Evolutionary conservation across 2,113 vertebrate species (phyloP).

Genomic region (Istiophorus platypterus): DNA sequence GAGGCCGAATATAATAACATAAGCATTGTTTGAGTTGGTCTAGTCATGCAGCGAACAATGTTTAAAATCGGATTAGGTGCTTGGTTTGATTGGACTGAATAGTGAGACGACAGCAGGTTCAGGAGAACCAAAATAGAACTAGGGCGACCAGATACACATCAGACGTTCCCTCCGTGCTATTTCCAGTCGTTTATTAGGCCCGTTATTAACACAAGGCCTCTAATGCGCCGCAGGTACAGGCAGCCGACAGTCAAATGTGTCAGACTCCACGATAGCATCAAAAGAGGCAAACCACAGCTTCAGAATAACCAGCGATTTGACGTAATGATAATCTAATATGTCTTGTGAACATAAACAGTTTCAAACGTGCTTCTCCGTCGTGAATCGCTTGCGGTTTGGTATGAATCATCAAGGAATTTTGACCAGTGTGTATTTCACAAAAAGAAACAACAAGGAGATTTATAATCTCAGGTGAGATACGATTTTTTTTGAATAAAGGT

Average conservation of each 20-base stretch:
- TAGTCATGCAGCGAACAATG: conserved; percentile 20
- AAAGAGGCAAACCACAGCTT: background rate
- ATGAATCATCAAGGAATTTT: conserved; percentile 40
- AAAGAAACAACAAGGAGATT: too few relatives aligned
- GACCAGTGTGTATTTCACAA: conserved; percentile 10
- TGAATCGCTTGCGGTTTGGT: conserved; percentile 39
- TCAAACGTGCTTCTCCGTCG: conserved; percentile 29
- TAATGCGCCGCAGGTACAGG: background rate
- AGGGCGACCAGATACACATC: background rate
- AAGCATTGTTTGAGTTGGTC: conserved; percentile 51
- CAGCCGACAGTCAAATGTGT: conserved; percentile 21
- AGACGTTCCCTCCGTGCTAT: background rate
- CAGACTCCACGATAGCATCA: conserved; percentile 27
- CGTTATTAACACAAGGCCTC: background rate
- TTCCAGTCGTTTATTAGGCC: background rate
- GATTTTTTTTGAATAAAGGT: background rate
- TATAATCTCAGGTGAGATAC: background rate
- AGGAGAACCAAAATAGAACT: conserved; percentile 27
- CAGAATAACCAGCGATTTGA: background rate
- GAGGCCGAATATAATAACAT: conserved; percentile 44
- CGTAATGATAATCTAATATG: conserved; percentile 23
- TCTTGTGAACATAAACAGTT: background rate
- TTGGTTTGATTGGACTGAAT: conserved; percentile 16
- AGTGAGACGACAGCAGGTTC: conserved; percentile 30
- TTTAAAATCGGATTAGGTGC: conserved; percentile 40